These are phyloP conservation scores for Craseonycteris thonglongyai DNA, from an alignment of 2,113 vertebrate genomes.

Conservation along the genomic window DNA sequence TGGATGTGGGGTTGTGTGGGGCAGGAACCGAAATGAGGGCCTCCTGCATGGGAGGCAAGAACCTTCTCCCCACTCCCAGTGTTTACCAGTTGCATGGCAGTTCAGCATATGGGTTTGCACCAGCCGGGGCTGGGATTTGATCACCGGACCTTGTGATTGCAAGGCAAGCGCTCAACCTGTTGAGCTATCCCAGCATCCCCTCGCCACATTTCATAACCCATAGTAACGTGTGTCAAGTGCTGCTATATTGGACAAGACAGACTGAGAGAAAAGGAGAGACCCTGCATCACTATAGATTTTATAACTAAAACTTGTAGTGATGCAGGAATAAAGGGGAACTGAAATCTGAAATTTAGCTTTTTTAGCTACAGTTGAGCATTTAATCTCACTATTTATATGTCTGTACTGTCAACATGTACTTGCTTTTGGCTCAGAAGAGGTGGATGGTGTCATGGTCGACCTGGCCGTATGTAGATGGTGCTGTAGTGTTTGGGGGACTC, in stretches of 20 bases:
- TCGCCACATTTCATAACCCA: not conserved
- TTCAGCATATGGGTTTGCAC: too few relatives aligned
- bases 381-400: not conserved
- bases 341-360: not conserved
- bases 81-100: too few relatives aligned
- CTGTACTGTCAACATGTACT: not conserved
- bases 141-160: too few relatives aligned
- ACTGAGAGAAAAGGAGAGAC: not conserved
- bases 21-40: too few relatives aligned
- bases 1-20: too few relatives aligned
- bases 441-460: not conserved
- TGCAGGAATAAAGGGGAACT: not conserved
- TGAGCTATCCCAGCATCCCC: too few relatives aligned
- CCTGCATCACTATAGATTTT: too few relatives aligned
- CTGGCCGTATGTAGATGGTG: not conserved
- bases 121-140: too few relatives aligned
- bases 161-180: too few relatives aligned
- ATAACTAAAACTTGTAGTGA: not conserved
- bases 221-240: accelerated
- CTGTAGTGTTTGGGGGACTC: accelerated
- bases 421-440: not conserved
- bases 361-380: not conserved
- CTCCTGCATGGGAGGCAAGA: too few relatives aligned
- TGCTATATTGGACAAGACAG: not conserved
- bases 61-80: too few relatives aligned